Evolutionary conservation across 2,888 invertebrate genomes (phyloP).

Genomic region (Drosophila kuntzei): DNA sequence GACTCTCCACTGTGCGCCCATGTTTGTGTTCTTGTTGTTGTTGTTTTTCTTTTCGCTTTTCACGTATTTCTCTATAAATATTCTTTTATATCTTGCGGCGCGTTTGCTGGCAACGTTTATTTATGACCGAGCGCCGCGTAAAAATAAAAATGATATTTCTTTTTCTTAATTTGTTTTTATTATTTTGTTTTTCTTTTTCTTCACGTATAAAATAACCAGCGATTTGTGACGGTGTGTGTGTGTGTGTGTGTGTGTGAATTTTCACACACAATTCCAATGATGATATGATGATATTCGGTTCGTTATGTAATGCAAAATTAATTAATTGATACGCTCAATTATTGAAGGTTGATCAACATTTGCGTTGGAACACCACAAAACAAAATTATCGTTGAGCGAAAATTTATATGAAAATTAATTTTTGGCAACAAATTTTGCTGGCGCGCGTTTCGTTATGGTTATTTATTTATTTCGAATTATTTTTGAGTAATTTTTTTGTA

Average conservation of each 20-base stretch:
- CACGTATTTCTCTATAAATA: constrained; percentile 22
- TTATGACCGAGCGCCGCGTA: constrained; percentile 57
- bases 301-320: constrained; percentile 56
- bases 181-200: constrained; percentile 26
- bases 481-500: neutral
- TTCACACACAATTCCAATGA: constrained; percentile 33
- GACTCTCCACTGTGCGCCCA: constrained; percentile 82
- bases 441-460: constrained; percentile 66
- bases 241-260: constrained; percentile 5
- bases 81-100: constrained; percentile 21
- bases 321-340: constrained; percentile 58
- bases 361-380: constrained; percentile 60
- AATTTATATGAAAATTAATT: constrained; percentile 26
- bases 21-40: constrained; percentile 29
- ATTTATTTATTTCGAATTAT: constrained; percentile 18
- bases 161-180: constrained; percentile 27
- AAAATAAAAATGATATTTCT: constrained; percentile 47
- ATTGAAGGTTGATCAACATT: constrained; percentile 17
- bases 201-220: constrained; percentile 24
- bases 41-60: constrained; percentile 10
- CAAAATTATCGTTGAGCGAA: constrained; percentile 15
- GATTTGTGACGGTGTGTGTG: neutral
- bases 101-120: constrained; percentile 35
- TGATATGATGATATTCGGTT: constrained; percentile 13
- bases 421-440: constrained; percentile 48